These are phyloP conservation scores for Diprion similis DNA, from an alignment of 1,140 invertebrate genomes.

Conservation along the genomic window DNA sequence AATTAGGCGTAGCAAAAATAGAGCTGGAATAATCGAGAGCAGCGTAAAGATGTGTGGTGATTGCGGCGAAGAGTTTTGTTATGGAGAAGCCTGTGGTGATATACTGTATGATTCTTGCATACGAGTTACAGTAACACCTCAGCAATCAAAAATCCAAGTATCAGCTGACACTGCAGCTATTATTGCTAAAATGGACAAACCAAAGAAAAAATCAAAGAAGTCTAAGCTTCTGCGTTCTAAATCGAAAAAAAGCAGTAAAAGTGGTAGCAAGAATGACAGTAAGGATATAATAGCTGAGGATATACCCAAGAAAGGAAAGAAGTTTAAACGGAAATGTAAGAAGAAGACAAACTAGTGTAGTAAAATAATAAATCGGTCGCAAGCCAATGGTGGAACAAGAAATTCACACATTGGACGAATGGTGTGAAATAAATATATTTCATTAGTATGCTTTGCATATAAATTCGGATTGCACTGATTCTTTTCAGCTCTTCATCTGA, in stretches of 20 bases:
- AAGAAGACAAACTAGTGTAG: background rate
- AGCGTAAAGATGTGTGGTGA: slow-evolving; percentile 76
- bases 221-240: slow-evolving; percentile 21
- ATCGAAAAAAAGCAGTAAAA: background rate
- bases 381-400: background rate
- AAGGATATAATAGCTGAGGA: background rate
- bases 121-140: slow-evolving; percentile 38
- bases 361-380: background rate
- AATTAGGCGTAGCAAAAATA: slow-evolving; percentile 78
- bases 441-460: no score
- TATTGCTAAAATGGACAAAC: slow-evolving; percentile 44
- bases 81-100: slow-evolving; percentile 66
- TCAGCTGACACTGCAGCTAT: slow-evolving; percentile 53
- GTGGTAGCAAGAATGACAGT: background rate
- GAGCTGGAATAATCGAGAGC: slow-evolving; percentile 79
- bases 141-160: slow-evolving; percentile 43
- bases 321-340: slow-evolving; percentile 2
- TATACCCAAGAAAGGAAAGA: background rate
- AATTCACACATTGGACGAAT: no score
- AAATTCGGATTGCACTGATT: no score
- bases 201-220: slow-evolving; percentile 31
- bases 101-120: slow-evolving; percentile 61
- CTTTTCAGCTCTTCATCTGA: no score
- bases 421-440: no score
- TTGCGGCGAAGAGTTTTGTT: slow-evolving; percentile 87